These are phyloP conservation scores for Corythornis vintsioides DNA, from an alignment of 2,113 vertebrate species.

Conservation along the genomic window DNA sequence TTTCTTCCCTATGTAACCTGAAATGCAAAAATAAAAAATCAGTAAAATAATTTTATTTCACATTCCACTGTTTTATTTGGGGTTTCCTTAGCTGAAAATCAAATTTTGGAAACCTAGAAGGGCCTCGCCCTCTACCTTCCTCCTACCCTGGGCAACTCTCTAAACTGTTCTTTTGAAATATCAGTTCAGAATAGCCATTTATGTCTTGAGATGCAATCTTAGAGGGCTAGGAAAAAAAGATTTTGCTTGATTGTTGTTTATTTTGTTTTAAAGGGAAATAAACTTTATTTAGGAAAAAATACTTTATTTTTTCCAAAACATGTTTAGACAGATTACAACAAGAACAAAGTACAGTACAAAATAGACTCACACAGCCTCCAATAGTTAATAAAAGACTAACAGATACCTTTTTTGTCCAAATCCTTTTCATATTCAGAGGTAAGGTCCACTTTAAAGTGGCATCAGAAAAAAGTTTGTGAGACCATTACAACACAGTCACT, in stretches of 20 bases:
- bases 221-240: background rate
- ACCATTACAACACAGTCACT: conserved; percentile 6
- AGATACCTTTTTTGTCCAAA: background rate
- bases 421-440: background rate
- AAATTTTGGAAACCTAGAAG: background rate
- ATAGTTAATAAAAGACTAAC: background rate
- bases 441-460: background rate
- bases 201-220: background rate
- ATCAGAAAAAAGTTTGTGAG: background rate
- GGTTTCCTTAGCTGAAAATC: background rate
- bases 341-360: conserved; percentile 41
- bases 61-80: background rate
- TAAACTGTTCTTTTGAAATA: background rate
- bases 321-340: background rate
- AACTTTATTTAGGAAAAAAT: background rate
- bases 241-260: background rate
- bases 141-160: background rate
- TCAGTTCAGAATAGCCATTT: background rate
- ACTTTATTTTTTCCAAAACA: conserved; percentile 37
- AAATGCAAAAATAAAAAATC: background rate
- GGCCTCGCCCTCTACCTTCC: background rate
- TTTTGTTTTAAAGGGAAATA: background rate
- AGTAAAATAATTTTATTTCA: background rate
- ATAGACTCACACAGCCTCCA: background rate
- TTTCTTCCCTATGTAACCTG: background rate